A percentile compares a stretch with the other conserved stretches of the same genome.
phyloP scores from a whole-genome alignment of 2,113 vertebrate genomes.

The Xyrauchen texanus region DNA sequence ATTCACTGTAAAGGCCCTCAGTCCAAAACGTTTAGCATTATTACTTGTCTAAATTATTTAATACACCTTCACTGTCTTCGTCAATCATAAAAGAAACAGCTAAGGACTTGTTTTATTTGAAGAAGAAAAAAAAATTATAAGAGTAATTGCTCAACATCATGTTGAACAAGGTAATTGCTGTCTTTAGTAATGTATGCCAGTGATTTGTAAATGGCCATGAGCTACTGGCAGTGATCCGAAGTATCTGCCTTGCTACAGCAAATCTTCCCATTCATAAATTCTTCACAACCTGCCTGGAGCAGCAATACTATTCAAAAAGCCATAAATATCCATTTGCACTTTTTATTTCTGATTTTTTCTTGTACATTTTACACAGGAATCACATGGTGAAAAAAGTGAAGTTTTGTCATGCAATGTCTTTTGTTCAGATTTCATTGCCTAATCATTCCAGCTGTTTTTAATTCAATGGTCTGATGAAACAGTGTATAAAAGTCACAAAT shows the following conservation, averaged over 20 bases:
- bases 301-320: slow-evolving; percentile 10
- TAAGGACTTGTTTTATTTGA: no score
- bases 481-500: slow-evolving; percentile 27
- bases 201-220: slow-evolving; percentile 21
- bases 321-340: not conserved
- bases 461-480: slow-evolving; percentile 29
- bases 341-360: not conserved
- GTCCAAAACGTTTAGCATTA: not conserved
- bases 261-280: not conserved
- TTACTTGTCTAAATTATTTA: not conserved
- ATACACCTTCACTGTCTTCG: no score
- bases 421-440: slow-evolving; percentile 8
- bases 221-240: slow-evolving; percentile 2
- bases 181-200: slow-evolving; percentile 29
- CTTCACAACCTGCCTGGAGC: slow-evolving; percentile 12
- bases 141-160: slow-evolving; percentile 13
- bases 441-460: slow-evolving; percentile 20
- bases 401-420: slow-evolving; percentile 2
- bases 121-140: not conserved
- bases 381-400: slow-evolving; percentile 19
- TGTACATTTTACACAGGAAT: slow-evolving; percentile 4
- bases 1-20: not conserved
- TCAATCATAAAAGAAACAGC: no score
- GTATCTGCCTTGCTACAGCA: not conserved
- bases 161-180: slow-evolving; percentile 22